Evolutionary conservation across 1,140 invertebrate genomes (phyloP).

Genomic region (Ceratina australensis): DNA sequence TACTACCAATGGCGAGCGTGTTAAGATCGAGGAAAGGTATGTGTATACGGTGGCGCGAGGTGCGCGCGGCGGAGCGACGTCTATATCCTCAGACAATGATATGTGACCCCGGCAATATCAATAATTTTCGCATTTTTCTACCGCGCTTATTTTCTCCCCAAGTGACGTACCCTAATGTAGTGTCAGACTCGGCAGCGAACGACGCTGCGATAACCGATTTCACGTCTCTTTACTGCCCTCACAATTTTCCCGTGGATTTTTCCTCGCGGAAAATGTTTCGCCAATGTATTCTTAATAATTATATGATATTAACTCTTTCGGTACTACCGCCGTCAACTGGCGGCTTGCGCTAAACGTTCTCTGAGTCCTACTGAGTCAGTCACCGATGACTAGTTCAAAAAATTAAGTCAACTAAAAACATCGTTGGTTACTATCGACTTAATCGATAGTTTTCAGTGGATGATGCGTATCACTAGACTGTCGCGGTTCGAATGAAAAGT

Average conservation of each 20-base stretch:
- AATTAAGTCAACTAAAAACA: no score
- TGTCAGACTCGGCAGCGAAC: conserved; percentile 31
- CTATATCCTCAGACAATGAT: conserved; percentile 79
- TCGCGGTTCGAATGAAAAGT: no score
- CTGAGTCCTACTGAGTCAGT: no score
- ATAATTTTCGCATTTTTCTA: conserved; percentile 79
- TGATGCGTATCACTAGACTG: no score
- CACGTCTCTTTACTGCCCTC: conserved; percentile 35
- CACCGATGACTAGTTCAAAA: no score
- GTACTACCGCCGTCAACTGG: no score
- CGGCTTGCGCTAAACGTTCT: no score
- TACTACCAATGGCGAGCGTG: conserved; percentile 40
- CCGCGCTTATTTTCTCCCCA: conserved; percentile 69
- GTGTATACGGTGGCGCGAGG: conserved; percentile 37
- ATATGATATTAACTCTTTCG: no score
- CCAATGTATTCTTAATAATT: no score
- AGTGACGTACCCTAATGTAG: conserved; percentile 36
- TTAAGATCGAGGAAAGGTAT: conserved; percentile 58
- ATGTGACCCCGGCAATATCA: conserved; percentile 79
- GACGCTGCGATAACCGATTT: conserved; percentile 45
- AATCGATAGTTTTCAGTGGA: no score
- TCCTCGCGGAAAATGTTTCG: background rate
- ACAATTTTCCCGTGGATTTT: conserved; percentile 31
- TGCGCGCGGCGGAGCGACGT: conserved; percentile 66
- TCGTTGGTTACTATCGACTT: no score